Conservation (phyloP, 2,888 invertebrate genomes). For the Luperina nickerlii region DNA sequence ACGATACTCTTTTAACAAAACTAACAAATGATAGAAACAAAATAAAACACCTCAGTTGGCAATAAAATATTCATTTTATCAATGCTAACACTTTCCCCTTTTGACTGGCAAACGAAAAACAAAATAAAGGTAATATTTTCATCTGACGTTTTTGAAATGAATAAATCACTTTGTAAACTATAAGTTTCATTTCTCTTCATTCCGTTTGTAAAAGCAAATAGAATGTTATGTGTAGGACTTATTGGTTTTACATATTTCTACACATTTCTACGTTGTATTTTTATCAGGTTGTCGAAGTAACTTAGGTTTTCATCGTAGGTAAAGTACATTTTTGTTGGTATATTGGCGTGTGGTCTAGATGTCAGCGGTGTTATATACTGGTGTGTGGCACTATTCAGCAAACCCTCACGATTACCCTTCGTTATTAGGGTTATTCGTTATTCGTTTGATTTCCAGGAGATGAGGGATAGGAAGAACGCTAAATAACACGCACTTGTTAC, state of each 20-base stretch:
- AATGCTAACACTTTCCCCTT: conserved; percentile 16
- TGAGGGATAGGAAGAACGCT: no score
- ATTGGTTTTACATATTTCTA: background rate
- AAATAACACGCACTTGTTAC: no score
- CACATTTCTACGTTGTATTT: background rate
- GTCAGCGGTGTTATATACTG: no score
- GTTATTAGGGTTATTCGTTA: no score
- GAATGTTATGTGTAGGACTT: background rate
- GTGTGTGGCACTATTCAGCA: no score
- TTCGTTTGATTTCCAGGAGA: no score
- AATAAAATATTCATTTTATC: conserved; percentile 31
- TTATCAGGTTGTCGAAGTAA: no score
- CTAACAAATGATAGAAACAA: background rate
- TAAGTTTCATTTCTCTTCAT: conserved; percentile 3
- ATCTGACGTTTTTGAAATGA: conserved; percentile 35
- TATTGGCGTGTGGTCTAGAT: no score
- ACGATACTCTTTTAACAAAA: background rate
- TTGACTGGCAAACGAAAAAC: conserved; percentile 5
- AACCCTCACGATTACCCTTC: no score
- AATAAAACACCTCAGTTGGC: background rate
- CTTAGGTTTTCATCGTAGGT: background rate
- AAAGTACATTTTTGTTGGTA: background rate
- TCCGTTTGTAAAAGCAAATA: conserved; percentile 12
- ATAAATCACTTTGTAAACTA: conserved; percentile 45
- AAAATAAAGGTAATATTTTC: conserved; percentile 13